These are phyloP conservation scores for Avahi laniger DNA, from an alignment of 2,797 vertebrate genomes.

Conservation along the genomic window DNA sequence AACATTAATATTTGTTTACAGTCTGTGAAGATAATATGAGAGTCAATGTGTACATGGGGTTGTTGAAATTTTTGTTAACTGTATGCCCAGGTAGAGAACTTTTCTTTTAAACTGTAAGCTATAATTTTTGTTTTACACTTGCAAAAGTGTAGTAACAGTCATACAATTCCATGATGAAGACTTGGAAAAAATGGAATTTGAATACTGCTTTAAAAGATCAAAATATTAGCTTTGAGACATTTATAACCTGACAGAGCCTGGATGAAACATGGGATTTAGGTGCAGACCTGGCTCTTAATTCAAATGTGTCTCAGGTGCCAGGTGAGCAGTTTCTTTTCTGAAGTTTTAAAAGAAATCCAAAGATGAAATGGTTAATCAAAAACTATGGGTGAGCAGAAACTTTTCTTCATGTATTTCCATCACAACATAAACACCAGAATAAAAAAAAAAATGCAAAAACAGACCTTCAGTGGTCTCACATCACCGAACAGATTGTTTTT, in stretches of 20 bases:
- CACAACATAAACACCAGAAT: slow-evolving; percentile 72
- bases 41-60: neutral
- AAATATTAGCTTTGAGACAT: neutral
- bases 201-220: slow-evolving; percentile 48
- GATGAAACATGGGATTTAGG: neutral
- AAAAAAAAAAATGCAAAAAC: slow-evolving; percentile 75
- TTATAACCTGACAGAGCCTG: neutral
- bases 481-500: slow-evolving; percentile 85
- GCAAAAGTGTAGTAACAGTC: neutral
- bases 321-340: slow-evolving; percentile 37
- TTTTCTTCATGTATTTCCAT: slow-evolving; percentile 80
- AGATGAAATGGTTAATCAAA: slow-evolving; percentile 66
- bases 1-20: slow-evolving; percentile 38
- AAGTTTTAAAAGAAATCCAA: slow-evolving; percentile 57
- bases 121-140: slow-evolving; percentile 22
- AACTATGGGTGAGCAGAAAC: slow-evolving; percentile 59
- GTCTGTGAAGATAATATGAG: neutral
- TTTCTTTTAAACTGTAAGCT: neutral
- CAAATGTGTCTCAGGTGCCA: neutral
- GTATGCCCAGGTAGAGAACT: neutral
- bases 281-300: neutral
- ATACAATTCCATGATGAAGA: neutral
- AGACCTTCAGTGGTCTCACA: slow-evolving; percentile 84
- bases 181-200: neutral
- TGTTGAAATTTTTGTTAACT: neutral